Base-by-base conservation (phyloP, 2,888 invertebrate genomes). In the Tetheella fluctuosa region DNA sequence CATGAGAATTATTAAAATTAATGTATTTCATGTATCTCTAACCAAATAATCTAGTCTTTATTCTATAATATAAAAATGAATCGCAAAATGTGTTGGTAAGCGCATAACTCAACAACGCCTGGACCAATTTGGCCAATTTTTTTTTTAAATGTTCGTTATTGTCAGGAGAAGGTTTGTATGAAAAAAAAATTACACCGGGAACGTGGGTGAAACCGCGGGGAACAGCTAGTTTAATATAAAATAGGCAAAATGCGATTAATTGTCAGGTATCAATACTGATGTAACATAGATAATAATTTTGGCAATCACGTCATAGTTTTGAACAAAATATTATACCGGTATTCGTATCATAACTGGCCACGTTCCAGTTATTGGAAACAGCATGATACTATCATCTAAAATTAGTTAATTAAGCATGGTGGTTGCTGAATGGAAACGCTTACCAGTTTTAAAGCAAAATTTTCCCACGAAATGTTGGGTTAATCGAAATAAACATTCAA, bases 361-460 rank as follows among this genome's bases (percentile, higher is more conserved):
- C 48, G 20, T n/a, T 48, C 48, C 48, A 48, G 20, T 48, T 48
- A 48, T 20, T 48, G 48, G 48, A 20, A 48, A 48, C 48, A 20
- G 8, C 20, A 48, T 48, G 20, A 48, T 48, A 48, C 20, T 48
- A 17, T 48, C 48, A 10, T 48, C 20, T 48, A 20, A 20, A n/a
- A 20, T 48, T 20, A 20, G 8, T 48, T 48, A 20, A 48, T 48
- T 8, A 48, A 48, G 17, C 20, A 17, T 15, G 17, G 20, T 20
- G 48, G 15, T 17, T 20, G 15, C 10, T 42, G n/a, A 42, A 42
- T 17, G 8, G 17, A 42, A 42, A 42, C 42, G 17, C 42, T 17
- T 17, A 13, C 4, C 39, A 7, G 42, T 17, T 42, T 42, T 2
- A n/a, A 20, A 20, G 20, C 10, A n/a, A 8, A 48, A 48, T 20